Evolutionary conservation across 1,140 invertebrate genomes (phyloP), one percentile per base, ranked within the genome.

Genomic region (Ceratina japonica): DNA sequence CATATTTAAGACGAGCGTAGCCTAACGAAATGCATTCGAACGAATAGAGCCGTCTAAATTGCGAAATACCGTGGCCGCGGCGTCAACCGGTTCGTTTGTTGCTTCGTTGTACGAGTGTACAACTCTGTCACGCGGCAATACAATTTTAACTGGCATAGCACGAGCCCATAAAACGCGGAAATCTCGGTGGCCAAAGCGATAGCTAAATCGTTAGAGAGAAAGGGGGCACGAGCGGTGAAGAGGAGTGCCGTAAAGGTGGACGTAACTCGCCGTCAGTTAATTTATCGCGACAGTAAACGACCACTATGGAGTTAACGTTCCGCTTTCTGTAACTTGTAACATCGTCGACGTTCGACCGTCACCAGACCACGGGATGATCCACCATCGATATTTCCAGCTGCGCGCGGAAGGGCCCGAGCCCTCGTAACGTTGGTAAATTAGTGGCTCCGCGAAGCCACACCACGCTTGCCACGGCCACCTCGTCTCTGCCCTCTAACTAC

Each of bases 321-420:
- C 59, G 12, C 20, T 52, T 44, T 63, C 22, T 31, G 59, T 13
- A 20, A 44, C 3, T 12, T 24, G 70, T 59, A 73, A 63, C 8
- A 73, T 73, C 62, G 59, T 63, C 59, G 16, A 12, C 20, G 15
- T 24, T 37, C 13, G 22, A 5, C 20, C 37, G 2, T 44, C 37
- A 44, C 37, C 5, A 44, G 37, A 37, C 15, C 59, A 73, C 58
- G 22, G 44, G 31, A 16, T 52, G 44, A 73, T 73, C 59, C 56
- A 16, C 37, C 49, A 52, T 73, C 59, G 71, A 63, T 73, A 73
- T 82, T 80, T 80, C 61, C 18, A 49, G 18, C 68, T 59, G 24
- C 27, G 37, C 52, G 7, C 64, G 64, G 37, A 52, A 75, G 15
- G 18, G 70, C 49, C 59, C 22, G 3, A 27, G n/a, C 59, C 37